These are phyloP conservation scores for Eupsilia transversa DNA, from an alignment of 2,888 invertebrate genomes.

Conservation along the genomic window DNA sequence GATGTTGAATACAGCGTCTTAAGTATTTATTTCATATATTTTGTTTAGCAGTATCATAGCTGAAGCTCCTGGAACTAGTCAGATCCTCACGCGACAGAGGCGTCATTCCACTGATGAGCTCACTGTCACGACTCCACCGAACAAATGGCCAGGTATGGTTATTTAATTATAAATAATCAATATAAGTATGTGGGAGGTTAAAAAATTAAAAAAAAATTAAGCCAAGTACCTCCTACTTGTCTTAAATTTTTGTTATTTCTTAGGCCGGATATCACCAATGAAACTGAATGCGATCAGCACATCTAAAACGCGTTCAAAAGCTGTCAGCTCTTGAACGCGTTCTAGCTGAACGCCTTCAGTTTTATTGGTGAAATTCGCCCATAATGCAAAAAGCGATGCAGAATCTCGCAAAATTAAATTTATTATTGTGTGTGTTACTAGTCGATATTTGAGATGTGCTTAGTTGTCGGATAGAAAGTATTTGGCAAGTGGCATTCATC, in stretches of 20 bases:
- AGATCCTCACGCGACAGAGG: constrained; percentile 93
- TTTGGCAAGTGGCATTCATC: not conserved
- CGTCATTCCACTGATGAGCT: constrained; percentile 95
- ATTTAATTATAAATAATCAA: too few species aligned
- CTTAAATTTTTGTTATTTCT: not conserved
- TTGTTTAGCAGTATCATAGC: constrained; percentile 77
- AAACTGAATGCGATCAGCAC: too few species aligned
- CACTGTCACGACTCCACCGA: constrained; percentile 94
- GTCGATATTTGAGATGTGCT: not conserved
- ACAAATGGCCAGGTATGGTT: constrained; percentile 95
- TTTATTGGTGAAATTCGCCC: too few species aligned
- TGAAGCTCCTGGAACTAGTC: constrained; percentile 90
- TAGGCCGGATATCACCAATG: too few species aligned
- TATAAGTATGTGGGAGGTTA: too few species aligned
- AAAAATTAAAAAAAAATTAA: too few species aligned
- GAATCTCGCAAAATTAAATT: not conserved
- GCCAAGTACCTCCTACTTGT: too few species aligned
- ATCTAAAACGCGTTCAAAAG: too few species aligned
- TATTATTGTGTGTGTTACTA: not conserved
- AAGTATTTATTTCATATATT: not conserved
- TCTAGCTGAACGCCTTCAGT: too few species aligned
- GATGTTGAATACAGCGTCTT: not conserved
- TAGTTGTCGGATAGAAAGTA: not conserved
- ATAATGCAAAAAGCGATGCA: not conserved
- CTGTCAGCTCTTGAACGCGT: too few species aligned